Evolutionary conservation across 92 coral and sea anemone species (phyloP).

Genomic region (Scolanthus callimorphus): DNA sequence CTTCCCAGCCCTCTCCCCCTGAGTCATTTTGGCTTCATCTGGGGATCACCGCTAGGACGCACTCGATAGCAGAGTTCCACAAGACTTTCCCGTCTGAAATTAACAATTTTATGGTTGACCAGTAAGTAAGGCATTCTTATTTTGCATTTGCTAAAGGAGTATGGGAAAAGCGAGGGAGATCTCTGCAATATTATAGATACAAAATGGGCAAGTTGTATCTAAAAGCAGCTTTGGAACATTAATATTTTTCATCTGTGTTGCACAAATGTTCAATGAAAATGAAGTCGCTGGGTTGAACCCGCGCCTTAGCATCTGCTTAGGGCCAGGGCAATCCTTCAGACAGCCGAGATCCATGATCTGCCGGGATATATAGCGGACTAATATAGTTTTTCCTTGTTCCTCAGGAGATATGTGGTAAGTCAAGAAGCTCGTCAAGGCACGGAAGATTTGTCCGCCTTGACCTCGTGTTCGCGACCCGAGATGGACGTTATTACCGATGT

Average conservation of each 20-base stretch:
- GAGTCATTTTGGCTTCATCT: constrained; percentile 89
- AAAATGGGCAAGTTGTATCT: too few relatives aligned
- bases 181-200: too few relatives aligned
- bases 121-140: constrained; percentile 61
- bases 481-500: constrained; percentile 72
- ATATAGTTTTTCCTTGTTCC: not conserved
- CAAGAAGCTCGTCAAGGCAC: constrained; percentile 38
- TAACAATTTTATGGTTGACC: constrained; percentile 61
- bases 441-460: constrained; percentile 66
- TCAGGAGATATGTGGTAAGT: constrained; percentile 69
- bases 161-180: too few relatives aligned
- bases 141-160: too few relatives aligned
- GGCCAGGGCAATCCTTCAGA: too few relatives aligned
- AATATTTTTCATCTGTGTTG: too few relatives aligned
- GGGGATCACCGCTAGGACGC: constrained; percentile 84
- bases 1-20: constrained; percentile 75
- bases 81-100: constrained; percentile 46
- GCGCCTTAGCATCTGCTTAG: too few relatives aligned
- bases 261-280: too few relatives aligned
- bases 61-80: constrained; percentile 73
- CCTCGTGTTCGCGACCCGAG: constrained; percentile 70
- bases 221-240: too few relatives aligned
- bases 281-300: too few relatives aligned
- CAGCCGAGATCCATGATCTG: too few relatives aligned
- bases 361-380: too few relatives aligned